These are phyloP conservation scores for Oligia latruncula DNA, from an alignment of 2,888 invertebrate species.

Conservation along the genomic window DNA sequence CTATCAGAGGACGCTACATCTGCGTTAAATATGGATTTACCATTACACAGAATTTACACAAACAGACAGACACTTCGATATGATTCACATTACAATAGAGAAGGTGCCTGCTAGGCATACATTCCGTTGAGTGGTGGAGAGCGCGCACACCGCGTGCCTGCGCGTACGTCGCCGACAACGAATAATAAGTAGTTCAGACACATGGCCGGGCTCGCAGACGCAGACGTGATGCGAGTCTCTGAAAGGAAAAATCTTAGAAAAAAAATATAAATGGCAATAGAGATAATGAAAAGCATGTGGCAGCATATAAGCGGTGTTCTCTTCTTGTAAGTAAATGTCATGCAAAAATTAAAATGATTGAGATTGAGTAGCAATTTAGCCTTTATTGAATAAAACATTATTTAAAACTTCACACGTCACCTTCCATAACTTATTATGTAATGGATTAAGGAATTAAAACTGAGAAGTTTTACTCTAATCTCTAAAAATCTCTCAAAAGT, in stretches of 20 bases:
- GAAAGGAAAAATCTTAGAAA: neutral
- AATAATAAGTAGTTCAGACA: slow-evolving; percentile 43
- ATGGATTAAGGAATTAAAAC: neutral
- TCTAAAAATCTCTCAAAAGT: neutral
- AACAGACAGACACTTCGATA: slow-evolving; percentile 3
- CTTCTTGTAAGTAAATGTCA: neutral
- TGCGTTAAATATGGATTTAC: neutral
- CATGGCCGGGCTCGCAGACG: neutral
- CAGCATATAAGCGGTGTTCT: neutral
- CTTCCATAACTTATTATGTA: neutral
- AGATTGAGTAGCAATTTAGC: neutral
- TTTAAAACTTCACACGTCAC: neutral
- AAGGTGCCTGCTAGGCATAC: neutral
- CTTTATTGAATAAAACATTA: neutral
- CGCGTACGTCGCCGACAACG: slow-evolving; percentile 30
- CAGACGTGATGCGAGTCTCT: neutral
- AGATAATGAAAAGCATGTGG: neutral
- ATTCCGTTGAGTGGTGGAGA: slow-evolving; percentile 9
- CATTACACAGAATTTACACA: neutral
- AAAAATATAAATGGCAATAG: neutral
- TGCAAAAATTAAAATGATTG: neutral
- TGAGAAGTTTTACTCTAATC: neutral
- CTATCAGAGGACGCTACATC: neutral
- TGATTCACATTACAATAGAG: neutral
- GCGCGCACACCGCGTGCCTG: slow-evolving; percentile 48